Conservation (phyloP, 2,797 vertebrate genomes). For the Eulemur rubriventer region DNA sequence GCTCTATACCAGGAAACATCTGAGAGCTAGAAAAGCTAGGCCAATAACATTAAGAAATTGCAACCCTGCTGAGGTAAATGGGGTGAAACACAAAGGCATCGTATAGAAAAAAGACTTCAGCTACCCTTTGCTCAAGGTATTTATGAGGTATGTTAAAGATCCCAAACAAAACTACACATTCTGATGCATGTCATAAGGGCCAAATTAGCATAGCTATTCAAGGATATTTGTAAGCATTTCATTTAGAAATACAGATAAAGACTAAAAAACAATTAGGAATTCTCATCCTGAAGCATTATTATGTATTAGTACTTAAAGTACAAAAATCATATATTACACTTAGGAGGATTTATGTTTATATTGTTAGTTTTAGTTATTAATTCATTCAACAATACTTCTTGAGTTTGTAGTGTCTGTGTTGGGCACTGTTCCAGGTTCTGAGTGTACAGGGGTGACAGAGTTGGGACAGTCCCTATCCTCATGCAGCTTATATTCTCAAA, state of each 20-base stretch:
- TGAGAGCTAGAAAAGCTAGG: not conserved
- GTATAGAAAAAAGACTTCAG: not conserved
- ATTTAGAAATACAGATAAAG: conserved; percentile 18
- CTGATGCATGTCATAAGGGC: not conserved
- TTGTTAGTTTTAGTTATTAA: not conserved
- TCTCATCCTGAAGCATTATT: not conserved
- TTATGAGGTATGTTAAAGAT: not conserved
- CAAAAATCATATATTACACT: not conserved
- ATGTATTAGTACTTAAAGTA: not conserved
- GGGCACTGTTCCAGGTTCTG: not conserved
- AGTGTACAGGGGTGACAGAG: not conserved
- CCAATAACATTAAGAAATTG: not conserved
- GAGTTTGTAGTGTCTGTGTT: not conserved
- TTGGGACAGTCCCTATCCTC: not conserved
- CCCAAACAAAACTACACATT: not conserved
- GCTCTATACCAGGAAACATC: not conserved
- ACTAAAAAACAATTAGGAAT: not conserved
- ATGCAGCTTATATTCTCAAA: not conserved
- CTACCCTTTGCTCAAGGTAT: not conserved
- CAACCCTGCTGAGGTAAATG: not conserved
- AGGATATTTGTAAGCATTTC: not conserved
- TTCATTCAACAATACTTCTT: not conserved
- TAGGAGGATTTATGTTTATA: not conserved
- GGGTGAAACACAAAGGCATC: not conserved
- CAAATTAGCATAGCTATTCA: not conserved